Conservation (phyloP, 2,888 invertebrate species). For the Microctonus brassicae region DNA sequence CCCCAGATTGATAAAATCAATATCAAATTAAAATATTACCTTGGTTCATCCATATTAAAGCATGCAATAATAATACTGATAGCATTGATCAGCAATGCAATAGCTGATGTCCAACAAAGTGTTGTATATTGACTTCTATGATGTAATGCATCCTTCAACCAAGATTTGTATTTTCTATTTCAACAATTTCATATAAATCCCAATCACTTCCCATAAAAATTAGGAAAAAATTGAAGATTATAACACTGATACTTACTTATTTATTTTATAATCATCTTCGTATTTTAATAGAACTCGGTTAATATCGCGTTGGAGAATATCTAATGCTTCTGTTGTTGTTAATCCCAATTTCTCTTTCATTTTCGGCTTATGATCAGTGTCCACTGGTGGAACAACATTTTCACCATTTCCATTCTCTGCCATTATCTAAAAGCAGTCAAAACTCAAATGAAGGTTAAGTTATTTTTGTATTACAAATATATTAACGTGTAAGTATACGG, state of each 20-base stretch:
- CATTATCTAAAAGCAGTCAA: conserved; percentile 49
- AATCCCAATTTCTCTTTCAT: conserved; percentile 70
- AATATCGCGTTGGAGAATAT: conserved; percentile 80
- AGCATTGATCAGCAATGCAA: conserved; percentile 73
- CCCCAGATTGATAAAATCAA: not conserved
- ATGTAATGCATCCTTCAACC: conserved; percentile 72
- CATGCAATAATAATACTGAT: conserved; percentile 72
- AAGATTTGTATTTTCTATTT: conserved; percentile 69
- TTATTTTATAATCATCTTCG: conserved; percentile 74
- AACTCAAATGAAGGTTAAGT: conserved; percentile 14
- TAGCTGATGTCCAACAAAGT: conserved; percentile 77
- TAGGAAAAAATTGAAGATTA: not conserved
- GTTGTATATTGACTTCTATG: conserved; percentile 75
- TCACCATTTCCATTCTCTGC: conserved; percentile 50
- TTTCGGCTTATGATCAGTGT: conserved; percentile 45
- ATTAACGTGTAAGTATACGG: not conserved
- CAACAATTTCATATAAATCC: not conserved
- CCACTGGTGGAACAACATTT: conserved; percentile 40
- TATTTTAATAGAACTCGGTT: conserved; percentile 76
- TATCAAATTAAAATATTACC: conserved; percentile 46
- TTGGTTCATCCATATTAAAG: conserved; percentile 45
- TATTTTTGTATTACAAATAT: conserved; percentile 17
- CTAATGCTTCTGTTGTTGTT: conserved; percentile 78
- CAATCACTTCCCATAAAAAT: not conserved
- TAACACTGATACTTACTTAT: conserved; percentile 66